Conservation (phyloP, 1,140 invertebrate genomes). For the Drosophila suzukii region DNA sequence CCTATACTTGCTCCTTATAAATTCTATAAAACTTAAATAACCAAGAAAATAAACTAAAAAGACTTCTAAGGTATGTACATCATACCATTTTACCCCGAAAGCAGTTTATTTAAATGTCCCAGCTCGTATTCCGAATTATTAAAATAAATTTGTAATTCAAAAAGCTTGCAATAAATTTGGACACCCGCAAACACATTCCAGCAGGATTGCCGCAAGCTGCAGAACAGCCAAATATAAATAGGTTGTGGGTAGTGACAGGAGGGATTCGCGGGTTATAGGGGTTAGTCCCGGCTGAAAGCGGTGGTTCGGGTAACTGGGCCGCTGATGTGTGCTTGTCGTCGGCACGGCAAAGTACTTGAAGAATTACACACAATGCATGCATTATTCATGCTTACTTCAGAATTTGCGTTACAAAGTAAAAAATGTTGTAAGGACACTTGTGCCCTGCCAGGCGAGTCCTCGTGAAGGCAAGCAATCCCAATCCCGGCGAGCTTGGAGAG, state of each 20-base stretch:
- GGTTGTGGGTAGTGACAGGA: constrained; percentile 46
- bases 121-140: constrained; percentile 56
- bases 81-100: background rate
- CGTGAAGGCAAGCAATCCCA: constrained; percentile 18
- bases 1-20: background rate
- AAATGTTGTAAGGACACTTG: constrained; percentile 80
- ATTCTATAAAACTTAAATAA: background rate
- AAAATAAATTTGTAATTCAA: constrained; percentile 82
- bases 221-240: constrained; percentile 69
- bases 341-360: constrained; percentile 78
- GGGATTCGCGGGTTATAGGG: constrained; percentile 1
- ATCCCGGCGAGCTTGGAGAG: constrained; percentile 22
- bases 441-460: constrained; percentile 50
- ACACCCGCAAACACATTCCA: constrained; percentile 34
- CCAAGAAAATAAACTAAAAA: background rate
- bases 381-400: constrained; percentile 83
- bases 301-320: constrained; percentile 4
- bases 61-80: background rate
- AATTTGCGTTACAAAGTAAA: constrained; percentile 83
- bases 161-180: constrained; percentile 74
- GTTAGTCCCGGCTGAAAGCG: background rate
- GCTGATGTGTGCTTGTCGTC: constrained; percentile 75
- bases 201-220: constrained; percentile 28
- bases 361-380: constrained; percentile 81
- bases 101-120: constrained; percentile 51